Conservation (phyloP, 2,797 vertebrate genomes). For the Falco rusticolus region DNA sequence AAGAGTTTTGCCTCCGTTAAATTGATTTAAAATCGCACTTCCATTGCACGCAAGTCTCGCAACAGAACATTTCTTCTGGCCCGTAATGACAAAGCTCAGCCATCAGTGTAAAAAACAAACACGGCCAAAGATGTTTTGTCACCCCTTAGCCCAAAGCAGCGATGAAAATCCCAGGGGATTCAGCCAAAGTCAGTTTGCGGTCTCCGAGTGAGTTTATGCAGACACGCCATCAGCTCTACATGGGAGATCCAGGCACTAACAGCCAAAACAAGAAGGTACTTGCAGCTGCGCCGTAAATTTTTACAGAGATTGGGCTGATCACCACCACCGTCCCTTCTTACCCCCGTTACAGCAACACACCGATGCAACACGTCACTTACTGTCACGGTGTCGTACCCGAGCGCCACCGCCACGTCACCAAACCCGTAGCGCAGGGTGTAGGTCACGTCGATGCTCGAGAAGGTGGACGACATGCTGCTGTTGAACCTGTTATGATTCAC, state of each 20-base stretch:
- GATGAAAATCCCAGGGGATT: not conserved
- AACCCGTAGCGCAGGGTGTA: constrained; percentile 78
- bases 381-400: constrained; percentile 79
- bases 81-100: not conserved
- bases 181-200: not conserved
- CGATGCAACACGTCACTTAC: constrained; percentile 56
- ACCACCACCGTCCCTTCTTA: not conserved
- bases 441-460: not conserved
- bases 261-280: not conserved
- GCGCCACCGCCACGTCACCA: constrained; percentile 72
- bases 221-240: not conserved
- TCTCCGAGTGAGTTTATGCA: not conserved
- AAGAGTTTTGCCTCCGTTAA: not conserved
- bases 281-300: not conserved
- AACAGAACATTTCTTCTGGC: not conserved
- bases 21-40: not conserved
- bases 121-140: not conserved
- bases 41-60: fast-evolving
- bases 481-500: constrained; percentile 76
- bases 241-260: not conserved
- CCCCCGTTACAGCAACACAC: fast-evolving
- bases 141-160: not conserved
- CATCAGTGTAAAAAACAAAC: not conserved
- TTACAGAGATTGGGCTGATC: fast-evolving
- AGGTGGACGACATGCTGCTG: constrained; percentile 76